Evolutionary conservation across 2,113 vertebrate genomes (phyloP).

Genomic region (Ciconia stormi): DNA sequence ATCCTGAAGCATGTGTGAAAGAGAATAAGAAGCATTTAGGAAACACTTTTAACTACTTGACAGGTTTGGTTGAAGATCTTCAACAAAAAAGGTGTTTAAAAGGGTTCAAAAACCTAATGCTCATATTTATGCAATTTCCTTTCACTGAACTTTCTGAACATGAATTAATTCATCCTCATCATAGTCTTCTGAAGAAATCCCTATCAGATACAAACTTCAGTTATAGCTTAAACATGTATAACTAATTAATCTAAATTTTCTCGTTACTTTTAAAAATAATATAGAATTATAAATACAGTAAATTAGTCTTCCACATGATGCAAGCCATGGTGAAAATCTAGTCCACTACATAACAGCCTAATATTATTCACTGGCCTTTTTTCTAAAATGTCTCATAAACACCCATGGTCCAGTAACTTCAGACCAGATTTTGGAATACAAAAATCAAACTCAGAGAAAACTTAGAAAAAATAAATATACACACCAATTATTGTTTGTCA

Average conservation of each 20-base stretch:
- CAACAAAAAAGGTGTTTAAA: background rate
- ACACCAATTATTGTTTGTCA: background rate
- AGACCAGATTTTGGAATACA: background rate
- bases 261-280: background rate
- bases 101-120: background rate
- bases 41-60: constrained; percentile 51
- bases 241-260: background rate
- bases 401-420: background rate
- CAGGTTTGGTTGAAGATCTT: constrained; percentile 43
- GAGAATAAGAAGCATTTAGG: constrained; percentile 29
- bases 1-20: constrained; percentile 15
- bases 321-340: background rate
- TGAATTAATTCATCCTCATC: constrained; percentile 26
- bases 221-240: background rate
- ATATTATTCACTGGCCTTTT: background rate
- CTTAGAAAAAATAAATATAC: background rate
- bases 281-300: background rate
- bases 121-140: constrained; percentile 43
- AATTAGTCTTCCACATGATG: background rate
- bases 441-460: background rate
- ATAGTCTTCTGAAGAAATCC: background rate
- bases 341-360: background rate
- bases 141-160: background rate
- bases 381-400: background rate
- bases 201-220: background rate